These are phyloP conservation scores for Papilio gigon DNA, from an alignment of 2,888 invertebrate genomes.

Conservation along the genomic window DNA sequence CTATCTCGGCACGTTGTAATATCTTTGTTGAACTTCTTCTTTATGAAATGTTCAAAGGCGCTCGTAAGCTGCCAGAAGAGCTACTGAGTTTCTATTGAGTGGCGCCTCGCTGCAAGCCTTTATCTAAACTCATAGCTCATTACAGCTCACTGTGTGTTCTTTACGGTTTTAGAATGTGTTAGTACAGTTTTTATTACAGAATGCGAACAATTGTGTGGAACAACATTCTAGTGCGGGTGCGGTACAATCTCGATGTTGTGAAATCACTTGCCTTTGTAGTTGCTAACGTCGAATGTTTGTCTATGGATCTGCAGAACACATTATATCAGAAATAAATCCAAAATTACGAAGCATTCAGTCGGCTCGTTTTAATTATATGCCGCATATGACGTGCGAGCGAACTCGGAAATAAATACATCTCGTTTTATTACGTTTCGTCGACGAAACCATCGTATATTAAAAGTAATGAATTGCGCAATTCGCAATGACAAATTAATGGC, in stretches of 20 bases:
- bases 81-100: not conserved
- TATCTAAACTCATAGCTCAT: not conserved
- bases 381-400: constrained; percentile 14
- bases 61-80: not conserved
- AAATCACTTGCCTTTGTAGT: not conserved
- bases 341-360: constrained; percentile 8
- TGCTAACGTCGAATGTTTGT: not conserved
- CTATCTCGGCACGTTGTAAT: constrained; percentile 6
- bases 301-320: not conserved
- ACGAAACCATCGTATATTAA: constrained; percentile 34
- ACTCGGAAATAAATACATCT: constrained; percentile 20
- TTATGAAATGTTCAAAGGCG: not conserved
- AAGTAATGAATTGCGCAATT: constrained; percentile 37
- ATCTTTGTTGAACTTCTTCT: not conserved
- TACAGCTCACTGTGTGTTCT: not conserved
- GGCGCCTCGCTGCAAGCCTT: not conserved
- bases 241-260: too few relatives aligned
- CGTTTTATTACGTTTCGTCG: constrained; percentile 30
- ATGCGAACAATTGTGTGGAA: too few relatives aligned
- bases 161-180: not conserved
- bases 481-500: constrained; percentile 30
- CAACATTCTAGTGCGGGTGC: too few relatives aligned
- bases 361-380: constrained; percentile 19
- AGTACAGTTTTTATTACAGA: not conserved
- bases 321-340: not conserved